A percentile compares a stretch with the other conserved stretches of the same genome.
These are phyloP conservation scores for Torymus tubicola DNA, from an alignment of 2,888 invertebrate species.

Conservation along the genomic window DNA sequence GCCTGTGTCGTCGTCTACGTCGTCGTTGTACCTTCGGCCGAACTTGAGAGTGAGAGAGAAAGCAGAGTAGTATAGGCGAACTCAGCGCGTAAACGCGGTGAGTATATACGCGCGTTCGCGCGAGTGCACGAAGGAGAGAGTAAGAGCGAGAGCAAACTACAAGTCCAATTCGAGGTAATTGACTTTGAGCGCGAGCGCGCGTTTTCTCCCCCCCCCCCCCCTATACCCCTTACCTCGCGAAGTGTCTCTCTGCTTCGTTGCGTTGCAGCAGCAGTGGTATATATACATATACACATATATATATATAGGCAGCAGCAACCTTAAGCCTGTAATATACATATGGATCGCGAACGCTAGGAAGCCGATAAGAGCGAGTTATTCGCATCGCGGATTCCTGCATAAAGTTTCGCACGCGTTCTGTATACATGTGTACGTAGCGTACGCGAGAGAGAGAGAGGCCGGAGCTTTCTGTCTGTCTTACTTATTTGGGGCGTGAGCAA, in stretches of 20 bases:
- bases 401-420: conserved; percentile 52
- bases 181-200: conserved; percentile 58
- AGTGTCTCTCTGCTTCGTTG: conserved; percentile 5
- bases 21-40: background rate
- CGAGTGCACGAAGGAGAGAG: conserved; percentile 15
- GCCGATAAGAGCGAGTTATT: conserved; percentile 61
- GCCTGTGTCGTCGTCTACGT: background rate
- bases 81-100: too few species aligned
- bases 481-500: background rate
- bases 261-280: too few species aligned
- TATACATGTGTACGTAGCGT: conserved; percentile 8
- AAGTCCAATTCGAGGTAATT: conserved; percentile 65
- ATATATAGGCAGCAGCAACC: conserved; percentile 35
- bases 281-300: too few species aligned
- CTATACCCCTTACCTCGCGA: too few species aligned
- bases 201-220: background rate
- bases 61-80: background rate
- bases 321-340: conserved; percentile 61
- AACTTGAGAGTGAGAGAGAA: conserved; percentile 30
- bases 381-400: conserved; percentile 55
- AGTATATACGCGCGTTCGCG: background rate
- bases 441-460: too few species aligned
- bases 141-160: conserved; percentile 53
- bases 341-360: conserved; percentile 54
- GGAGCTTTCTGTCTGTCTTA: conserved; percentile 23